Base-by-base conservation (phyloP, 30 jellyfish, hydroid and myxozoan species). In the Aurelia sp. region DNA sequence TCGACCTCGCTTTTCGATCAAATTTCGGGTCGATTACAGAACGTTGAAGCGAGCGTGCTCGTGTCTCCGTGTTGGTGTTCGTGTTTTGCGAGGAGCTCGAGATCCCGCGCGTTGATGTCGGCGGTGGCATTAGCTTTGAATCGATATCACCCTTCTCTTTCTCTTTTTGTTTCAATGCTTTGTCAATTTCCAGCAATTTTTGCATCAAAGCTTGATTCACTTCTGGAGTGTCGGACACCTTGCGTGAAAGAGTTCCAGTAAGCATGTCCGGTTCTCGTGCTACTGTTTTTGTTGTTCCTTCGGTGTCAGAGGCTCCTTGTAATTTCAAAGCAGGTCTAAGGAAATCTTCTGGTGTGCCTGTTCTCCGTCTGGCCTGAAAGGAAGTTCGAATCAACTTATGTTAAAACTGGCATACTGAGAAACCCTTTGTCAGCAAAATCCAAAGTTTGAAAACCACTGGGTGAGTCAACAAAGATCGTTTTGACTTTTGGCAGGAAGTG, bases 261-360 rank as follows among this genome's bases (percentile, higher is more conserved):
- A 44, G 55, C 13, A 0, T 44, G 17, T 44, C 55, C 55, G 55
- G 55, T 9, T 44, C 55, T 44, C 55, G 55, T 44, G 15, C 55
- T 44, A 9, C 10, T 44, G 55, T 9, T 44, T 44, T 44, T 16
- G 55, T 44, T 5, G 55, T 44, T 10, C 55, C 55, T 44, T 44
- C 55, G 15, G 1, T 44, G 1, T 44, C 55, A 44, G 55, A 44
- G 15, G 79, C 11, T n/a, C 69, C 61, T 44, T 67, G 87, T 44
- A 59, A 11, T 19, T 22, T 35, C 48, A 65, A 74, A 0, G 82
- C 69, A 6, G 96, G 91, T 52, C 76, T 81, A 20, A 93, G 81
- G 27, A 93, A 81, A 23, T 93, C 98, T 76, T 93, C 98, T 13
- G 98, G 98, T 13, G 78, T 44, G 5, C 97, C 98, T 6, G 98